These are phyloP conservation scores for Drosophila eohydei DNA, from an alignment of 2,888 invertebrate species.

Conservation along the genomic window DNA sequence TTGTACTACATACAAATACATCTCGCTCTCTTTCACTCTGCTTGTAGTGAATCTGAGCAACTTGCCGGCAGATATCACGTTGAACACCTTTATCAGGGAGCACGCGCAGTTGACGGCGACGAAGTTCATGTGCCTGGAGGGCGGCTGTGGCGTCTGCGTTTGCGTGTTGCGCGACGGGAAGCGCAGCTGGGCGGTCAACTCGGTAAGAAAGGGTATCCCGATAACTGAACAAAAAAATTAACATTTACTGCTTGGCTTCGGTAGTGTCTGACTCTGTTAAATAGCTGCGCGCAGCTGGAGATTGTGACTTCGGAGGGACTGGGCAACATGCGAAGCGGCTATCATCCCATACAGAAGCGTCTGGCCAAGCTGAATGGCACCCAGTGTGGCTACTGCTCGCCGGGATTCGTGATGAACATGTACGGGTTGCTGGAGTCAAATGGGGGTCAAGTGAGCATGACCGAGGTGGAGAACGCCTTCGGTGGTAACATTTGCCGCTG, in stretches of 20 bases:
- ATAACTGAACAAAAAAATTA: neutral
- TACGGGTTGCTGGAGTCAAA: constrained; percentile 86
- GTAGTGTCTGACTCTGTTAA: constrained; percentile 88
- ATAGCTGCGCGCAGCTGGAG: constrained; percentile 89
- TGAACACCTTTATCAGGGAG: constrained; percentile 88
- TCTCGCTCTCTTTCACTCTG: neutral
- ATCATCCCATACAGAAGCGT: constrained; percentile 88
- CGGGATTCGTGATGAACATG: constrained; percentile 92
- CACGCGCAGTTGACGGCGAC: constrained; percentile 87
- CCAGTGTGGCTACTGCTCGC: constrained; percentile 91
- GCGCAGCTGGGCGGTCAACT: constrained; percentile 87
- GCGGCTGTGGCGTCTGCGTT: constrained; percentile 89
- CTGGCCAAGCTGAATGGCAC: constrained; percentile 89
- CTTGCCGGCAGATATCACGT: constrained; percentile 85
- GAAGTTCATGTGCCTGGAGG: constrained; percentile 89
- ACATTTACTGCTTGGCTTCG: neutral
- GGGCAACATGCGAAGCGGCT: constrained; percentile 88
- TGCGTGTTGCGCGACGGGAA: constrained; percentile 85
- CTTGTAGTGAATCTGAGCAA: constrained; percentile 75
- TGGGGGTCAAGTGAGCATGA: constrained; percentile 86
- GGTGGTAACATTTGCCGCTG: constrained; percentile 92
- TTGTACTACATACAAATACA: neutral
- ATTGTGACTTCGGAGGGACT: constrained; percentile 90
- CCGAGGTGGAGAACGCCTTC: constrained; percentile 90
- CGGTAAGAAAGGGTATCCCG: constrained; percentile 72